Conservation (phyloP, 2,888 invertebrate species). For the Drosophila dives region DNA sequence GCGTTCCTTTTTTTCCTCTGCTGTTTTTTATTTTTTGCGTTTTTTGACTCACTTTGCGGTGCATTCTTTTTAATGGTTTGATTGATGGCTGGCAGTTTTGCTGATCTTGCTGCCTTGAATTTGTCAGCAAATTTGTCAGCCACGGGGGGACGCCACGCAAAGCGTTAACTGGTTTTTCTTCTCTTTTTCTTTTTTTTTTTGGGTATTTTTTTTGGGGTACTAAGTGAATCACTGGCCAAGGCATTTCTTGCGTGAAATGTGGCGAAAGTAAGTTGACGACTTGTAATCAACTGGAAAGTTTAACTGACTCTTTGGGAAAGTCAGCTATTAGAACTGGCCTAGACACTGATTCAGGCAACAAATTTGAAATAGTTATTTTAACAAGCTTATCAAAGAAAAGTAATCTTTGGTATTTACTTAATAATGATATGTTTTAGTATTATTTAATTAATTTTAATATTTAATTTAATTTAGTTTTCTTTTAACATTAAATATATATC, state of each 20-base stretch:
- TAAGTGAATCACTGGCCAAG: constrained; percentile 71
- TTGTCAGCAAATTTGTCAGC: constrained; percentile 80
- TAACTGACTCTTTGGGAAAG: constrained; percentile 25
- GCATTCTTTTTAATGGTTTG: constrained; percentile 79
- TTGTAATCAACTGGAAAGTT: constrained; percentile 48
- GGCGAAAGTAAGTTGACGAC: constrained; percentile 57
- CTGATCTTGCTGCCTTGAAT: constrained; percentile 74
- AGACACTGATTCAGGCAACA: constrained; percentile 22
- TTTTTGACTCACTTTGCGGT: constrained; percentile 75
- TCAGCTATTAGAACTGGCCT: constrained; percentile 4
- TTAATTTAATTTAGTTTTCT: background rate
- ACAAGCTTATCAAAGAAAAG: background rate
- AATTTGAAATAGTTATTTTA: background rate
- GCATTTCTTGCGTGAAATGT: constrained; percentile 64
- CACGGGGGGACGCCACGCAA: constrained; percentile 33
- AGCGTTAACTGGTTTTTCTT: constrained; percentile 66
- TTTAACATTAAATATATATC: too few species aligned
- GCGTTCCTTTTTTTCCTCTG: constrained; percentile 42
- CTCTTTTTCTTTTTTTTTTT: background rate
- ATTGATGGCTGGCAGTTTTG: constrained; percentile 76
- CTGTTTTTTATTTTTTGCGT: background rate
- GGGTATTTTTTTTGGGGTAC: constrained; percentile 39
- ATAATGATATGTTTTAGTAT: background rate
- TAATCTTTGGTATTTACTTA: background rate
- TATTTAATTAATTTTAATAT: background rate